Evolutionary conservation across 1,140 invertebrate genomes (phyloP), one percentile per base, ranked within the genome.

Genomic region (Pectinophora gossypiella): DNA sequence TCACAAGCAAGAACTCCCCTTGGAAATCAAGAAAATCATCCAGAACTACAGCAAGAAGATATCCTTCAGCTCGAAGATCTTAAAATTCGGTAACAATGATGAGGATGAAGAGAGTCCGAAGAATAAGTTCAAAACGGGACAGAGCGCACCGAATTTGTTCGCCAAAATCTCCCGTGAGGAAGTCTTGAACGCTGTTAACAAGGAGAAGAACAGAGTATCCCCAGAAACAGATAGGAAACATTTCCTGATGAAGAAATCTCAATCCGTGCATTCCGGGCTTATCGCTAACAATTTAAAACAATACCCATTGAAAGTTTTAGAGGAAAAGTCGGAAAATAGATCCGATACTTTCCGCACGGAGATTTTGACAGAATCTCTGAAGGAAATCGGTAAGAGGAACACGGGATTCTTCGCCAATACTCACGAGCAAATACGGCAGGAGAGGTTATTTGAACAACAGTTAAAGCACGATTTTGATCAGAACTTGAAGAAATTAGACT

Each of bases 361-460:
- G 47, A 54, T 68, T 51, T 84, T 19, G 85, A 90, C 73, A 77
- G 53, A 91, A 80, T 71, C 85, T 76, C 19, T 92, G 0, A 68
- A 68, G 47, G 76, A 81, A 46, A 45, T 78, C 0, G 68, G 73
- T 0, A 67, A 53, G 19, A 75, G 64, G 27, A 69, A 63, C 16
- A 49, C 91, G 0, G 89, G 89, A 0, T 92, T 91, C 55, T 93
- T 93, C 45, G 90, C 91, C 0, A 91, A 87, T 55, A 91, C 91
- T 3, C 91, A 93, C 64, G 91, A 91, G 65, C 90, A 92, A 51
- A 92, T 92, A 27, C 77, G 89, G 5, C 90, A 91, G 52, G 90
- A 91, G 51, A 75, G 87, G 19, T 21, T 83, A 0, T 85, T 86
- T 50, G 86, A 87, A 19, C 70, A 84, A 51, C 80, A 88, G 54